A percentile compares a stretch with the other conserved stretches of the same genome.
These are phyloP conservation scores for Dynastes grantii DNA, from an alignment of 2,888 invertebrate genomes.

Conservation along the genomic window DNA sequence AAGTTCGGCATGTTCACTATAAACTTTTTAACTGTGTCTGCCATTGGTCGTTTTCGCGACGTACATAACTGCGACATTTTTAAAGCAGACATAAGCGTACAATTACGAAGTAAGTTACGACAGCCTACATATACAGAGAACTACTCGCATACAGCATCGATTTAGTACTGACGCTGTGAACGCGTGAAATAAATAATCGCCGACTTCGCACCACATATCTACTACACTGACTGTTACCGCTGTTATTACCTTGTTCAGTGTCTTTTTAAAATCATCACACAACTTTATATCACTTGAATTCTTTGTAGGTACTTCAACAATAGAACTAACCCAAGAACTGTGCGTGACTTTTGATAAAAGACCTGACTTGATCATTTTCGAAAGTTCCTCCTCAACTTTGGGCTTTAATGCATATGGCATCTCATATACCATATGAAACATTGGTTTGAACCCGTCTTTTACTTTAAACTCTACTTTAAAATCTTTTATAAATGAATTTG, in stretches of 20 bases:
- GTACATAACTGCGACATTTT: no score
- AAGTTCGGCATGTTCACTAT: no score
- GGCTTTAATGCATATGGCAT: constrained; percentile 56
- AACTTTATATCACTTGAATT: constrained; percentile 56
- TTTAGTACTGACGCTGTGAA: no score
- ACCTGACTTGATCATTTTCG: constrained; percentile 32
- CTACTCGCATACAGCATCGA: no score
- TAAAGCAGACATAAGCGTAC: no score
- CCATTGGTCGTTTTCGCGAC: no score
- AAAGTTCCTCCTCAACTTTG: constrained; percentile 50
- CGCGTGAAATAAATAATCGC: no score
- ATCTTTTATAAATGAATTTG: constrained; percentile 34
- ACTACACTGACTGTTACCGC: no score
- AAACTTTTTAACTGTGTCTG: no score
- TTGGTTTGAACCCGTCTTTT: constrained; percentile 45
- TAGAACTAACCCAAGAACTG: constrained; percentile 60
- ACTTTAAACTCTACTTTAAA: constrained; percentile 51
- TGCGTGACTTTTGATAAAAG: constrained; percentile 46
- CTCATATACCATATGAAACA: constrained; percentile 57
- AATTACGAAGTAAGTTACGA: no score
- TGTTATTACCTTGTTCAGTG: constrained; percentile 57
- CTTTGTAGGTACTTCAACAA: constrained; percentile 60
- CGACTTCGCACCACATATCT: no score
- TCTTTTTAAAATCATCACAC: constrained; percentile 62
- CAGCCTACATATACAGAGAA: no score